Base-by-base conservation (phyloP, 2,113 vertebrate species). In the Saccopteryx leptura region DNA sequence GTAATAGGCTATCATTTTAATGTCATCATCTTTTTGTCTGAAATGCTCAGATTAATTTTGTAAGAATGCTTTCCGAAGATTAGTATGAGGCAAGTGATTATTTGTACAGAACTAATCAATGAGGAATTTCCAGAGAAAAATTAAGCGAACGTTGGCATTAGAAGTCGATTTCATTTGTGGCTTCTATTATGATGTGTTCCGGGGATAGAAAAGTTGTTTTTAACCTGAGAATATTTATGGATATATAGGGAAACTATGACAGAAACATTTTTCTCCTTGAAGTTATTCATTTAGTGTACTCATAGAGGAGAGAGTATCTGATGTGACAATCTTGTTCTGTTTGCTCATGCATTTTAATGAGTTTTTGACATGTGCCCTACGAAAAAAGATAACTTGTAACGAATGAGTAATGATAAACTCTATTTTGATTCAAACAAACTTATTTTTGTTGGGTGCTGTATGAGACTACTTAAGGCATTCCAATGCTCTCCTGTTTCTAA, bases 341-440 rank as follows among this genome's bases (percentile, higher is more conserved):
- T 92, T 88, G 33, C 74, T 92, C 88, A 92, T 92, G 66, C 48
- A 87, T 96, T 97, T 96, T 92, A 92, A 96, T 83, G 71, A 89
- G 33, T 48, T 90, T 83, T 96, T 93, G 91, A 92, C 65, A 87
- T 50, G 17, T 80, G 39, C 12, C 46, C 33, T 68, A 74, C 79
- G 9, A 46, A 93, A 88, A 88, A 81, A 86, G 31, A 58, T 28
- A 72, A 31, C 18, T 74, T 89, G 58, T 39, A 69, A 56, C 56
- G 93, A 93, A 86, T 63, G 79, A 78, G 33, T 61, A 84, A 86
- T 54, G 60, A 93, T 85, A 97, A 39, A 46, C 48, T 63, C 9
- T 39, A 69, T 80, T 82, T 86, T 91, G 60, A 61, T 91, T 19
- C 28, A 83, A 84, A 91, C 54, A 72, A 60, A 89, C 6, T 65